phyloP scores from a whole-genome alignment of 2,888 invertebrate species.

The Eulithis testata region DNA sequence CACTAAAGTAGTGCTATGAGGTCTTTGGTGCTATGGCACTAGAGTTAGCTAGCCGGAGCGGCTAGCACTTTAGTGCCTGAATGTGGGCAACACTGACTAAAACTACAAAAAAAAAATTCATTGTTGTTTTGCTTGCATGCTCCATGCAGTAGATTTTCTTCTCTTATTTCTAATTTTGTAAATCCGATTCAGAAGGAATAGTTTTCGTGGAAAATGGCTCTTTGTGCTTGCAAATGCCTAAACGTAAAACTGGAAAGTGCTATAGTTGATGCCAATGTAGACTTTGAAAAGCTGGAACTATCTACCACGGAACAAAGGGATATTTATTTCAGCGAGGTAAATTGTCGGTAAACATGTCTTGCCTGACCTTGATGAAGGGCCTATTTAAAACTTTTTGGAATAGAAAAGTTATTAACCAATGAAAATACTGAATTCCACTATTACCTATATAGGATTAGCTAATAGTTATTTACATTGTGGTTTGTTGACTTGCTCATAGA shows the following conservation, averaged over 20 bases:
- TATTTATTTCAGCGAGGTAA: constrained; percentile 88
- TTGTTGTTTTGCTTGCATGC: background rate
- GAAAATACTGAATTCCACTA: background rate
- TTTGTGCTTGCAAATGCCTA: constrained; percentile 89
- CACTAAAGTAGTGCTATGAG: no score
- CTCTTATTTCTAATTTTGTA: constrained; percentile 3
- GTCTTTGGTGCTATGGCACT: no score
- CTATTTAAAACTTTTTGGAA: constrained; percentile 45
- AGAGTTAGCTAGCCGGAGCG: no score
- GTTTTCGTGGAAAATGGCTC: constrained; percentile 73
- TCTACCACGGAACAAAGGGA: constrained; percentile 85
- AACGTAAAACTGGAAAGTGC: constrained; percentile 88
- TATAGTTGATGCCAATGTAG: constrained; percentile 83
- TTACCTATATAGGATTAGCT: constrained; percentile 25
- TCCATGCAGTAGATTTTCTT: background rate
- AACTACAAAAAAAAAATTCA: no score
- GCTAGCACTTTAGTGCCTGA: no score
- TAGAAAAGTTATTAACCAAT: constrained; percentile 4
- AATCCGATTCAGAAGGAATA: constrained; percentile 5
- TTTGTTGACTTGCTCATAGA: constrained; percentile 2
- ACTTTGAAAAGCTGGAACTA: constrained; percentile 83
- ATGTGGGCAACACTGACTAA: no score
- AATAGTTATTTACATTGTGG: constrained; percentile 3
- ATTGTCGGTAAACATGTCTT: constrained; percentile 73
- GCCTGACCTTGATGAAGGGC: constrained; percentile 70